Evolutionary conservation across 2,888 invertebrate species (phyloP), one percentile per base, ranked within the genome.

Genomic region (Tricholauxania praeusta): DNA sequence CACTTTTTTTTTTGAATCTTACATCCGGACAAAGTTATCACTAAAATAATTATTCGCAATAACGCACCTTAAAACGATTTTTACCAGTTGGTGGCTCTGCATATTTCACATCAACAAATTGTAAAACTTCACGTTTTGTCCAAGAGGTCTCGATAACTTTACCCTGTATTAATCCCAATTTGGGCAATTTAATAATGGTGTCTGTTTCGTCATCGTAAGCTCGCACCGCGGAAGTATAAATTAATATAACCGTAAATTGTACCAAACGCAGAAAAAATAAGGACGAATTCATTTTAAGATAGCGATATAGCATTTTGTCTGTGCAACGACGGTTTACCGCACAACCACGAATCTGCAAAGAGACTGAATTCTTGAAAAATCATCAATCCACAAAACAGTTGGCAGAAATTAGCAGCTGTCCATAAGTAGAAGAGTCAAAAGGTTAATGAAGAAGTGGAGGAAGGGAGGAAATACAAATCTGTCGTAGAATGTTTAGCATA

Each of bases 21-120:
- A 28, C 39, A 10, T 3, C n/a, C 17, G 55, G 3, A 17, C 17
- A 53, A 7, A 53, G 19, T 17, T 17, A 3, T 39, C 28, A 22
- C 28, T 4, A 7, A 32, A 4, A 22, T 8, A 7, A 62, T n/a
- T 1, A 17, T 53, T 53, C 8, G 32, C 62, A 62, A n/a, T 12
- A 22, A 74, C 77, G 59, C 77, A 86, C 87, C 85, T 86, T 87
- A 68, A 87, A 86, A 0, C 87, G 80, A 77, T 80, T 75, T 22
- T 80, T 74, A 22, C 86, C 86, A 3, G 83, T 83, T 0, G 86
- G 86, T 7, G 86, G 78, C 64, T 86, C 85, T 0, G 84, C 86
- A 75, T 86, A 86, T 77, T 83, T 79, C 1, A 86, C 79, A 77
- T 86, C 86, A n/a, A 87, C 78, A 78, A 87, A 86, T 62, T 86